A percentile compares a stretch with the other conserved stretches of the same genome.
phyloP scores from a whole-genome alignment of 2,888 invertebrate species.

The Drosophila anomelani region DNA sequence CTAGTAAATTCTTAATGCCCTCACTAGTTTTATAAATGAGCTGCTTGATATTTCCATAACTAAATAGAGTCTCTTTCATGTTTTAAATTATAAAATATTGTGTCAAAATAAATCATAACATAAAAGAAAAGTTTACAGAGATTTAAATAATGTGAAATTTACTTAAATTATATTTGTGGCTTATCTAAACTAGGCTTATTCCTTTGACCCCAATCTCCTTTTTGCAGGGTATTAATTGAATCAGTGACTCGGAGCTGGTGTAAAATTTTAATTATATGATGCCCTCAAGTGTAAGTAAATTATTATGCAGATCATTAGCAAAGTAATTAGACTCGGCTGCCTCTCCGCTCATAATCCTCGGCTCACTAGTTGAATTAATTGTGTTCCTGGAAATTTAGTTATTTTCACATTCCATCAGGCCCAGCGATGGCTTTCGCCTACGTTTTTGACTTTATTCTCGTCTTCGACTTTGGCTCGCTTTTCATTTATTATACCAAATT shows the following conservation, averaged over 20 bases:
- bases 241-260: constrained; percentile 22
- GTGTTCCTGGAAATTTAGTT: constrained; percentile 67
- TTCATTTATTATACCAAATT: constrained; percentile 72
- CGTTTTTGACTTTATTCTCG: not conserved
- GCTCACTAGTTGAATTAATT: constrained; percentile 64
- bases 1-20: not conserved
- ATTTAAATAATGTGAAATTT: no score
- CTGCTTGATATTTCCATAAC: no score
- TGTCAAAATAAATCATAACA: not conserved
- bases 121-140: no score
- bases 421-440: constrained; percentile 8
- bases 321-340: constrained; percentile 57
- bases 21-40: not conserved
- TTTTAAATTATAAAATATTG: not conserved
- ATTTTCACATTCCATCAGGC: constrained; percentile 56
- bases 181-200: not conserved
- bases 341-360: constrained; percentile 26
- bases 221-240: constrained; percentile 30
- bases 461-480: constrained; percentile 28
- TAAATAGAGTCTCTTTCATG: not conserved
- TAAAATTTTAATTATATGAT: constrained; percentile 54
- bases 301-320: constrained; percentile 77
- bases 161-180: not conserved
- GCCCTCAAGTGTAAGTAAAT: constrained; percentile 62
- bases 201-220: no score